phyloP scores from a whole-genome alignment of 1,140 invertebrate species.

The Odontomachus brunneus region DNA sequence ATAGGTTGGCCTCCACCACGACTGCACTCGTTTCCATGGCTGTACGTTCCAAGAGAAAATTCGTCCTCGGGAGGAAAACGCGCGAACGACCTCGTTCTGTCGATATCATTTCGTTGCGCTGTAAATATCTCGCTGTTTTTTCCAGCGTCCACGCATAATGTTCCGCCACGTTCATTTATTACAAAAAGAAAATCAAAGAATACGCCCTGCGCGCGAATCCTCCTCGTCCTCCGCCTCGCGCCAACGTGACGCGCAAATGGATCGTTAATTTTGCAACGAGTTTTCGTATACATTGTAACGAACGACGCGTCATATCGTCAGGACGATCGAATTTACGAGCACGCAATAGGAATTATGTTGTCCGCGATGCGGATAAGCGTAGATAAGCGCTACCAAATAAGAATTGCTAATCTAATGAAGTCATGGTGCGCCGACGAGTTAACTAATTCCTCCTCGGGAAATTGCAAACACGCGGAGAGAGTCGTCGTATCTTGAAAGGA shows the following conservation, averaged over 20 bases:
- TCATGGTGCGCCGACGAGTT: constrained; percentile 7
- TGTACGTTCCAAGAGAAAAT: too few relatives aligned
- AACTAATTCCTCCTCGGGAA: constrained; percentile 26
- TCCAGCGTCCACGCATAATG: too few relatives aligned
- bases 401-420: constrained; percentile 45
- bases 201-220: too few relatives aligned
- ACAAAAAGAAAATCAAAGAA: not conserved
- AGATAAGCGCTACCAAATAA: constrained; percentile 44
- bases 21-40: too few relatives aligned
- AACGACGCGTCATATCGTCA: not conserved
- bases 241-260: not conserved
- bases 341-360: constrained; percentile 40
- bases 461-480: not conserved
- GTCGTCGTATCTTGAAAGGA: not conserved
- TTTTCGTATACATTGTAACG: not conserved
- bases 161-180: too few relatives aligned
- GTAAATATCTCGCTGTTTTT: too few relatives aligned
- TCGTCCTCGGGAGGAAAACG: too few relatives aligned
- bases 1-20: not conserved
- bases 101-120: not conserved
- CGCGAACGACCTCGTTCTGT: not conserved
- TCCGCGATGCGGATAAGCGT: not conserved
- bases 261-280: constrained; percentile 3
- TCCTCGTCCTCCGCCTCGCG: not conserved
- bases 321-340: constrained; percentile 27